Evolutionary conservation across 2,113 vertebrate species (phyloP).

Genomic region (Antechinus flavipes): DNA sequence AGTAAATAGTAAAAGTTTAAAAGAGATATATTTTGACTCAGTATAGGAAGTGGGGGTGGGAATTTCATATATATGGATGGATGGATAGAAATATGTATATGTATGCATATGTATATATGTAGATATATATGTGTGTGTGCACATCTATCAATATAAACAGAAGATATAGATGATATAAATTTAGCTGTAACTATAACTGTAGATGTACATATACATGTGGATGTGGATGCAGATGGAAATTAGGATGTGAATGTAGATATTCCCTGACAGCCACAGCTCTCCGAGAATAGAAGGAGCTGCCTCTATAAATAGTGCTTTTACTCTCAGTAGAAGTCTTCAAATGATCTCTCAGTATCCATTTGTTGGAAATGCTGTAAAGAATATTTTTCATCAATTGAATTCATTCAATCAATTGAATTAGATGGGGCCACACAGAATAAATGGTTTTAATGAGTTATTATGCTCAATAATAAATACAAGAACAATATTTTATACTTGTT

Average conservation of each 20-base stretch:
- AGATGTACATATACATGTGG: neutral
- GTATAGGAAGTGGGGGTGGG: neutral
- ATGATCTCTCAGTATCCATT: neutral
- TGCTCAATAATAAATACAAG: neutral
- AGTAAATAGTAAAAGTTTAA: neutral
- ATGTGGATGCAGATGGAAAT: neutral
- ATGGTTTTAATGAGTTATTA: neutral
- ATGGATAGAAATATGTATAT: neutral
- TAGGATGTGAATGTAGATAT: neutral
- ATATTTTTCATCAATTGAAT: neutral
- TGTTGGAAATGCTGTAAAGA: neutral
- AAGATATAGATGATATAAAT: neutral
- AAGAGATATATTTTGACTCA: neutral
- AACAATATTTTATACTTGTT: neutral
- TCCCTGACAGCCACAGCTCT: neutral
- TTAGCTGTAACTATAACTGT: neutral
- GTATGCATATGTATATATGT: neutral
- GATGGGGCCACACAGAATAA: neutral
- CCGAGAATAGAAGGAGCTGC: neutral
- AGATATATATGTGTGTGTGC: too few species aligned
- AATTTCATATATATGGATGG: neutral
- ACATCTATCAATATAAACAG: neutral
- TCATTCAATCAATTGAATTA: neutral
- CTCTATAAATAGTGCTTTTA: neutral
- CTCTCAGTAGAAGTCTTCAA: neutral